Evolutionary conservation across 2,888 invertebrate species (phyloP), one percentile per base, ranked within the genome.

Genomic region (Fragum fragum): DNA sequence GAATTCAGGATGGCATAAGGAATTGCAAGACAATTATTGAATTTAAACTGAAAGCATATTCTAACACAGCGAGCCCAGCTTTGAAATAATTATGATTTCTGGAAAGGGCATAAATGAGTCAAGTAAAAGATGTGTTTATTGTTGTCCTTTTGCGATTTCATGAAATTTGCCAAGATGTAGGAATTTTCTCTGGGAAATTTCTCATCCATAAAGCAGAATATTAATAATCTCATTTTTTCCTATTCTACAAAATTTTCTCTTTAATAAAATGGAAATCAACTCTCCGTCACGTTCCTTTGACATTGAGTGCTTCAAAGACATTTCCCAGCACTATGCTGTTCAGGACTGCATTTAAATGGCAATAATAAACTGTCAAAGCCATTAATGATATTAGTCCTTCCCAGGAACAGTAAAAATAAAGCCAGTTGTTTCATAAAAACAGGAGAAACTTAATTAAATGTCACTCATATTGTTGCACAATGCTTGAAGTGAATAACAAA

Each of bases 381-480:
- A 57, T 57, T 57, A 23, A 57, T 28, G 57, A 57, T 57, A 28
- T 28, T 57, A 57, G 28, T 23, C 28, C 57, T 28, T 57, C 21
- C 23, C 28, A 23, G 16, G 57, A 57, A 28, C 26, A 16, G 57
- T 57, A 57, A 57, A 57, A 57, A 57, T 57, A 57, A 57, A 14
- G 18, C 57, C 18, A 3, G 26, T 57, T 28, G 57, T 9, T 57
- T 63, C 63, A 32, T 63, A 63, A 32, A 63, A 63, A 63, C n/a
- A n/a, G 63, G 32, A 63, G 28, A 32, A 63, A 63, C 63, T 63
- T 63, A 63, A 63, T 63, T 63, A 63, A 63, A 63, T 63, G 63
- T n/a, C 63, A 63, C 63, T 63, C 63, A 63, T 16, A 29, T 11
- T 14, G 26, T 0, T 57, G 57, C 57, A 23, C 3, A 28, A 18